Evolutionary conservation across 2,888 invertebrate genomes (phyloP).

Genomic region (Sesia bembeciformis): DNA sequence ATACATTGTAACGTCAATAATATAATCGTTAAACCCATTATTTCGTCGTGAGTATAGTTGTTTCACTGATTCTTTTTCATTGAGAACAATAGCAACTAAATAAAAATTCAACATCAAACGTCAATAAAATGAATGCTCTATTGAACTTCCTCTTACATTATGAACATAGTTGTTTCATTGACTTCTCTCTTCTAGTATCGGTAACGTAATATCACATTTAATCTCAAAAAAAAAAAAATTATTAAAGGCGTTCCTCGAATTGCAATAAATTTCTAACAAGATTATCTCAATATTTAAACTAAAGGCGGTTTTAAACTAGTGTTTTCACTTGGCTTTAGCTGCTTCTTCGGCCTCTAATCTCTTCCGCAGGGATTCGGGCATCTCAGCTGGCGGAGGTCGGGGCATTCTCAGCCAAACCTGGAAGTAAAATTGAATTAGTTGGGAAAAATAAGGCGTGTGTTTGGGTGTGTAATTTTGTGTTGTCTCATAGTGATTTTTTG

Average conservation of each 20-base stretch:
- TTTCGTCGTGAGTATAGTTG: no score
- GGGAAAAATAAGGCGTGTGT: background rate
- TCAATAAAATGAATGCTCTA: no score
- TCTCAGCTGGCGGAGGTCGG: slow-evolving; percentile 95
- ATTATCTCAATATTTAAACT: background rate
- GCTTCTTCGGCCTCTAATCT: slow-evolving; percentile 73
- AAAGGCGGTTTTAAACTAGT: background rate
- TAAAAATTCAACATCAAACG: no score
- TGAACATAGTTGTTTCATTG: no score
- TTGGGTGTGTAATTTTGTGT: background rate
- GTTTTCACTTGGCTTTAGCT: slow-evolving; percentile 41
- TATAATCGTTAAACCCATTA: no score
- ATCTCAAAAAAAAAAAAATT: no score
- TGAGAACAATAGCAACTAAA: no score
- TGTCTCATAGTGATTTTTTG: slow-evolving; percentile 26
- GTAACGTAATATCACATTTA: no score
- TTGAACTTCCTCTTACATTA: no score
- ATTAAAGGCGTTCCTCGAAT: background rate
- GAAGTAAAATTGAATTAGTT: background rate
- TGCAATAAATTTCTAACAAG: background rate
- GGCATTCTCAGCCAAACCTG: slow-evolving; percentile 86
- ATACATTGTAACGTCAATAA: no score
- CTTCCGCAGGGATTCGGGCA: slow-evolving; percentile 92
- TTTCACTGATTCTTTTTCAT: no score
- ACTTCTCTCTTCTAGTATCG: no score